Base-by-base conservation (phyloP, 2,888 invertebrate genomes). In the Papilio gigon region DNA sequence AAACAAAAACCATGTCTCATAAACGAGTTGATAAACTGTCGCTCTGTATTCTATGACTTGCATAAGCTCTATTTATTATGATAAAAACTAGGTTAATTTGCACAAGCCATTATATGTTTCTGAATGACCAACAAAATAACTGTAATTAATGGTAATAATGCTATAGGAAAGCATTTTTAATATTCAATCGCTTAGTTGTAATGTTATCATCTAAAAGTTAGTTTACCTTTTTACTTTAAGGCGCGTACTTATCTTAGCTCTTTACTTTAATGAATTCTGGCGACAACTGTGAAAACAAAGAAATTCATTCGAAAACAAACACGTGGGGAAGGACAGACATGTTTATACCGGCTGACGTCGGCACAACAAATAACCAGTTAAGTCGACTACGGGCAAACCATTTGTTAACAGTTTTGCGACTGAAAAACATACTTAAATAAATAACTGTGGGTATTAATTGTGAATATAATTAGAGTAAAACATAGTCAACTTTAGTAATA, bases 211-310 rank as follows among this genome's bases (percentile, higher is more conserved):
- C n/a, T n/a, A 40, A 4, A 14, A 12, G 37, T 37, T 37, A 4
- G 14, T 37, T 42, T 42, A n/a, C n/a, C n/a, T 42, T 42, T 17
- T 42, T 8, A 37, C 11, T 8, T 6, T 6, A 11, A 35, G 11
- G 33, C 33, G 8, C 33, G 6, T 35, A 35, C 33, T 35, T 35
- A 11, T 35, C 8, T 11, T 35, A 20, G 44, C 9, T 22, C 22
- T 8, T 47, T 22, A 22, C 22, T 47, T 22, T 33, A 56, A 27
- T 62, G 37, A 62, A 56, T 44, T 56, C 61, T 44, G 17, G 27
- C 71, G 72, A 60, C 79, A 78, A 77, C 81, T 80, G 80, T 72
- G 71, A 77, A 78, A 80, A 82, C 77, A 82, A 75, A 73, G 64
- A 56, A 67, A 75, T 58, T 56, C 68, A 71, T 76, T 77, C 74